Percentiles rank a stretch among this genome's conserved stretches.
Evolutionary conservation across 1,140 invertebrate species (phyloP).

Genomic region (Octopus bimaculoides): DNA sequence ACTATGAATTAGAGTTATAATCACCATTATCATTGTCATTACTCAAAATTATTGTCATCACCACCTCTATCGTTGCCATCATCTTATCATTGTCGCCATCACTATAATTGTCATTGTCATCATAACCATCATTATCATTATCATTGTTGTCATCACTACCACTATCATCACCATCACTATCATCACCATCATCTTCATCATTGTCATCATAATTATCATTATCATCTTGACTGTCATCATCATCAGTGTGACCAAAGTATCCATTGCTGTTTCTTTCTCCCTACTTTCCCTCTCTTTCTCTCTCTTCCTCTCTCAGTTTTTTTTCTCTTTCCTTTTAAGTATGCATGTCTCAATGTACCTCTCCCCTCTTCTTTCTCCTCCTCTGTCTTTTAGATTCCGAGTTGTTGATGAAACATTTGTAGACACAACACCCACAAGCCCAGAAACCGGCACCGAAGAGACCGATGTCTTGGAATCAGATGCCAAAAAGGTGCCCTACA

Average conservation of each 20-base stretch:
- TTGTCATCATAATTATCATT: too few relatives aligned
- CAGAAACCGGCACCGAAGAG: conserved; percentile 62
- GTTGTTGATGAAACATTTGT: conserved; percentile 84
- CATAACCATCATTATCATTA: too few relatives aligned
- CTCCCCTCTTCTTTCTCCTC: neutral
- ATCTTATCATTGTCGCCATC: too few relatives aligned
- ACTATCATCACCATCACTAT: too few relatives aligned
- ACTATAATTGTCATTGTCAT: too few relatives aligned
- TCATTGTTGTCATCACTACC: too few relatives aligned
- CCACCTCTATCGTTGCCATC: too few relatives aligned
- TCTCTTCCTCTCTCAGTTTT: neutral
- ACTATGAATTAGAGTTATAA: too few relatives aligned
- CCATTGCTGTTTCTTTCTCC: neutral
- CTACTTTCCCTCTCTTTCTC: neutral
- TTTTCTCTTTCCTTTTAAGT: neutral
- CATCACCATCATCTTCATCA: too few relatives aligned
- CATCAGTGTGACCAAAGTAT: neutral
- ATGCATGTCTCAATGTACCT: neutral
- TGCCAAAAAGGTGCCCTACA: conserved; percentile 68
- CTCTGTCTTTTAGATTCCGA: conserved; percentile 68
- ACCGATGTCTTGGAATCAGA: conserved; percentile 54
- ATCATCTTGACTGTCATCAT: neutral
- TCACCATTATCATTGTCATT: too few relatives aligned
- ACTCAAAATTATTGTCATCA: too few relatives aligned
- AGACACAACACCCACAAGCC: conserved; percentile 77